Conservation (phyloP, 2,888 invertebrate species). For the Strigamia transsilvanica region DNA sequence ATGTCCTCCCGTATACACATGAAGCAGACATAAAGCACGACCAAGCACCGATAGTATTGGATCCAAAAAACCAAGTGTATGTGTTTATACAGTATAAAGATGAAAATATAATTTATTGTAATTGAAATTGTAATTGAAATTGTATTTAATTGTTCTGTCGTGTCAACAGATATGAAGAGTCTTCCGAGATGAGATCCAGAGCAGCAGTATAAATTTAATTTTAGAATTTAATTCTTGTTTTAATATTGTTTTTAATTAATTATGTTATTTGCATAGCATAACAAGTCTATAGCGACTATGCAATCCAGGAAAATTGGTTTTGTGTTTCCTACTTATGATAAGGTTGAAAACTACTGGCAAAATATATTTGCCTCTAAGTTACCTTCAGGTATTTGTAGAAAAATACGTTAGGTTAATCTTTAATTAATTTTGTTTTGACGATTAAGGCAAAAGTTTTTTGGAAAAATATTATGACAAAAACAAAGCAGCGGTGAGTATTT, state of each 20-base stretch:
- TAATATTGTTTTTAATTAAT: not conserved
- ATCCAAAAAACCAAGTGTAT: not conserved
- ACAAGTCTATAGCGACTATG: not conserved
- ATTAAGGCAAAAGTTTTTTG: too few relatives aligned
- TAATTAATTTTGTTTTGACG: too few relatives aligned
- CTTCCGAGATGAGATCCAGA: too few relatives aligned
- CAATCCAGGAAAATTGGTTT: not conserved
- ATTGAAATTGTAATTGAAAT: not conserved
- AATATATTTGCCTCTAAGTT: too few relatives aligned
- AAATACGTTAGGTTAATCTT: too few relatives aligned
- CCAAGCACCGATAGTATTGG: not conserved
- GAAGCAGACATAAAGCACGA: not conserved
- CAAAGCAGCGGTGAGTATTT: too few relatives aligned
- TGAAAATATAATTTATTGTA: too few relatives aligned
- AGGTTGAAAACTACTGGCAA: not conserved
- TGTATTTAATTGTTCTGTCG: not conserved
- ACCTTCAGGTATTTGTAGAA: too few relatives aligned
- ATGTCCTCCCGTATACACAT: constrained; percentile 59
- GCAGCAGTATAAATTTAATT: too few relatives aligned
- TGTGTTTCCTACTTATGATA: not conserved
- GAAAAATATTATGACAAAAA: too few relatives aligned
- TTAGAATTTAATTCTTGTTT: too few relatives aligned
- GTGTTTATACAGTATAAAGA: too few relatives aligned
- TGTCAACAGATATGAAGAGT: not conserved
- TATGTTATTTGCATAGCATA: not conserved